A percentile compares a stretch with the other conserved stretches of the same genome.
Conservation (phyloP, 2,888 invertebrate genomes). For the Protula sp. region DNA sequence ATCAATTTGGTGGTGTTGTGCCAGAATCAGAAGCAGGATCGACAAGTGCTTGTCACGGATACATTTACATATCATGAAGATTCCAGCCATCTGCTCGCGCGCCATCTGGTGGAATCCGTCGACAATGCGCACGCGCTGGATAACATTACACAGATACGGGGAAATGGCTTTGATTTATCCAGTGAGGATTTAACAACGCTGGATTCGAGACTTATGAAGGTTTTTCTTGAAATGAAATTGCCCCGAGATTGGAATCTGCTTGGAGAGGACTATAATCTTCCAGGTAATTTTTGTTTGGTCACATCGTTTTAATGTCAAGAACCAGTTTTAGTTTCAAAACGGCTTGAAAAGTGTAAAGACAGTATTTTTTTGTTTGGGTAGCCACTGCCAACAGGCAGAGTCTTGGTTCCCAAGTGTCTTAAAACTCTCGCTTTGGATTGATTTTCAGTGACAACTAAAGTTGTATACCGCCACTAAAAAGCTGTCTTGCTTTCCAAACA, state of each 20-base stretch:
- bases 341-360: too few relatives aligned
- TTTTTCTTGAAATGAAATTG: neutral
- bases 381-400: too few relatives aligned
- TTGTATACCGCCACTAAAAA: too few relatives aligned
- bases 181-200: neutral
- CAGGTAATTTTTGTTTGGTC: too few relatives aligned
- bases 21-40: neutral
- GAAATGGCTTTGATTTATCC: neutral
- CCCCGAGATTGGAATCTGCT: neutral
- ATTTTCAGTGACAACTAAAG: too few relatives aligned
- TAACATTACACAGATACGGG: neutral
- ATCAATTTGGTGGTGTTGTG: neutral
- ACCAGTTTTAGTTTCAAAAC: too few relatives aligned
- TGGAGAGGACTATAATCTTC: neutral
- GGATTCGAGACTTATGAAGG: neutral
- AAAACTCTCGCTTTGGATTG: too few relatives aligned
- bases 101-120: neutral
- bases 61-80: neutral
- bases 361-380: too few relatives aligned
- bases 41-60: neutral
- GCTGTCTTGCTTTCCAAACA: too few relatives aligned
- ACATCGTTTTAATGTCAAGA: too few relatives aligned
- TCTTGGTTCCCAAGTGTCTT: too few relatives aligned
- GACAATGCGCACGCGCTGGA: neutral
- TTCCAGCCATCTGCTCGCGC: neutral